Conservation (phyloP, 2,113 vertebrate species). For the Tautogolabrus adspersus region DNA sequence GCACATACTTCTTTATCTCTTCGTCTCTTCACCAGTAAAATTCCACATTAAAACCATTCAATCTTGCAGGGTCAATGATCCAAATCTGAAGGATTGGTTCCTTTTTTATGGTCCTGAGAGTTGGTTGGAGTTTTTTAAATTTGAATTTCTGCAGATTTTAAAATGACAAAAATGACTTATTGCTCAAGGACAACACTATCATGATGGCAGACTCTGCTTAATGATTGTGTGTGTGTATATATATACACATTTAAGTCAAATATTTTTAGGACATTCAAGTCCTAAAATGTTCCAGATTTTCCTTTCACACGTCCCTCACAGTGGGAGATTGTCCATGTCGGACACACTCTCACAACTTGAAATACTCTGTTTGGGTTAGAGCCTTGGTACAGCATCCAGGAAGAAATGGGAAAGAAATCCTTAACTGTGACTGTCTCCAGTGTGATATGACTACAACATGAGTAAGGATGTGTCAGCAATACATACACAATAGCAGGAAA, state of each 20-base stretch:
- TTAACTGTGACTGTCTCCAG: no score
- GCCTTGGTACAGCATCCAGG: no score
- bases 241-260: no score
- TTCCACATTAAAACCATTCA: constrained; percentile 17
- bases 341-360: no score
- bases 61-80: constrained; percentile 18
- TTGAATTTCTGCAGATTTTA: not conserved
- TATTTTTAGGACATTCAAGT: no score
- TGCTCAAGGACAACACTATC: not conserved
- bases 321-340: no score
- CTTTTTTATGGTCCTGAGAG: not conserved
- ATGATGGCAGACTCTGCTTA: not conserved
- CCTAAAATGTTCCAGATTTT: not conserved
- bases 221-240: not conserved
- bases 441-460: no score
- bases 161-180: not conserved
- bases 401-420: no score
- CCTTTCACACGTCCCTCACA: no score
- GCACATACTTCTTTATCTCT: constrained; percentile 21
- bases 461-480: no score
- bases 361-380: no score
- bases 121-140: not conserved
- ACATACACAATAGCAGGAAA: no score
- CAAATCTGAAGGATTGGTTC: constrained; percentile 22
- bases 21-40: constrained; percentile 23